These are phyloP conservation scores for Pristis pectinata DNA, from an alignment of 2,797 vertebrate genomes.

Conservation along the genomic window DNA sequence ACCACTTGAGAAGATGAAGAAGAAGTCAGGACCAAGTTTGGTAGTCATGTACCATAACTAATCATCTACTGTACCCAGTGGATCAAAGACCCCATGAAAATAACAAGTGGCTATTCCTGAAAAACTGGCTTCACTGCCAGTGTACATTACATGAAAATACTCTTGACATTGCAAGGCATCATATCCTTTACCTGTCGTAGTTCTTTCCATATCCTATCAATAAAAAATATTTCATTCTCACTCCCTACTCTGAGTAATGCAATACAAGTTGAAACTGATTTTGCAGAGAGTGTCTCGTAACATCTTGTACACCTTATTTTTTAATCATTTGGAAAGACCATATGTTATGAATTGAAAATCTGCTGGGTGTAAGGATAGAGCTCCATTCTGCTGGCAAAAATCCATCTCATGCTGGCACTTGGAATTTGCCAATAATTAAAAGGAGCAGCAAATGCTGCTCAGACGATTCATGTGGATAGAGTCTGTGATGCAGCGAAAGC, in stretches of 20 bases:
- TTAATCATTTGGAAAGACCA: not conserved
- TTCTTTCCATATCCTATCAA: not conserved
- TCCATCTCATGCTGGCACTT: not conserved
- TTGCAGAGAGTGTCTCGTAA: not conserved
- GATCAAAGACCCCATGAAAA: not conserved
- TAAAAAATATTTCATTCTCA: not conserved
- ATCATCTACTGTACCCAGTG: too few species aligned
- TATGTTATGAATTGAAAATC: not conserved
- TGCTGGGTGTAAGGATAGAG: not conserved
- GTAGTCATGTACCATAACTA: too few species aligned
- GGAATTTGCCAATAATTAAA: slow-evolving; percentile 12
- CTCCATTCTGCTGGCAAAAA: not conserved
- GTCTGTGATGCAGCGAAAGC: not conserved
- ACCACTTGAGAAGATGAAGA: too few species aligned
- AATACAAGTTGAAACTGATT: not conserved
- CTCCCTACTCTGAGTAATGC: too few species aligned
- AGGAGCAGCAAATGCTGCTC: not conserved
- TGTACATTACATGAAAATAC: too few species aligned
- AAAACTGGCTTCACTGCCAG: not conserved
- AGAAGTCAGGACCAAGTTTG: not conserved
- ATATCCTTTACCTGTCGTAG: too few species aligned
- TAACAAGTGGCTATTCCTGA: not conserved
- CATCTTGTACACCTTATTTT: not conserved
- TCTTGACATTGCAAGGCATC: not conserved
- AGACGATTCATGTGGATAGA: not conserved